These are phyloP conservation scores for Leptopilina boulardi DNA, from an alignment of 1,140 invertebrate genomes.

Conservation along the genomic window DNA sequence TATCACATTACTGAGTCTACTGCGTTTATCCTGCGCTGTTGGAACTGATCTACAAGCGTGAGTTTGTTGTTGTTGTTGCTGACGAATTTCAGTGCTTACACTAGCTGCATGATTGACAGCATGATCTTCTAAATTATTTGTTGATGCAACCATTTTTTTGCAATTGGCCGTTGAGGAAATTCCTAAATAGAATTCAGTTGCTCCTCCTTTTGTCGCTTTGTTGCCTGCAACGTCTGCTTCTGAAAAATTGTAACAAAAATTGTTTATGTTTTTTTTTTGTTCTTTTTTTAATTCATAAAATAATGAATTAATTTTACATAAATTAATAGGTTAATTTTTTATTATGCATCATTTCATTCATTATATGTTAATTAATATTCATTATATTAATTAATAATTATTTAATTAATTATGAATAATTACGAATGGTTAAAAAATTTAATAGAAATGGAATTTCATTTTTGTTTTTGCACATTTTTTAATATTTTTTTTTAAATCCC, in stretches of 20 bases:
- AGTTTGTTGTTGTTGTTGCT: slow-evolving; percentile 55
- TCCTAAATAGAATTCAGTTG: slow-evolving; percentile 55
- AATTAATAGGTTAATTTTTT: too few species aligned
- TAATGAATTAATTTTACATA: too few species aligned
- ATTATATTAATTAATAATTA: too few species aligned
- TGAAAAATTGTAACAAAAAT: slow-evolving; percentile 47
- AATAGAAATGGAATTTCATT: too few species aligned
- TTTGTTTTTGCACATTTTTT: too few species aligned
- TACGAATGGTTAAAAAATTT: too few species aligned
- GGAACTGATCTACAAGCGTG: slow-evolving; percentile 58
- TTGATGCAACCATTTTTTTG: slow-evolving; percentile 73
- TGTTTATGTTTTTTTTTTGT: too few species aligned
- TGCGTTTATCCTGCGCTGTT: slow-evolving; percentile 71
- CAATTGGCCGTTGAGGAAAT: slow-evolving; percentile 52
- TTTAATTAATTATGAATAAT: too few species aligned
- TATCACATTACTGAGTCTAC: slow-evolving; percentile 72
- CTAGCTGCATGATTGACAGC: slow-evolving; percentile 60
- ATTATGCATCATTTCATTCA: too few species aligned
- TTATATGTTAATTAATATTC: too few species aligned
- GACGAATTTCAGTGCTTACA: slow-evolving; percentile 58
- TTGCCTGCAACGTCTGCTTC: slow-evolving; percentile 68
- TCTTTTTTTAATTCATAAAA: too few species aligned
- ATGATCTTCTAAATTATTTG: slow-evolving; percentile 67
- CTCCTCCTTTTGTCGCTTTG: slow-evolving; percentile 57
- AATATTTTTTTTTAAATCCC: too few species aligned